These are phyloP conservation scores for Varecia variegata DNA, from an alignment of 2,797 vertebrate species.

Conservation along the genomic window DNA sequence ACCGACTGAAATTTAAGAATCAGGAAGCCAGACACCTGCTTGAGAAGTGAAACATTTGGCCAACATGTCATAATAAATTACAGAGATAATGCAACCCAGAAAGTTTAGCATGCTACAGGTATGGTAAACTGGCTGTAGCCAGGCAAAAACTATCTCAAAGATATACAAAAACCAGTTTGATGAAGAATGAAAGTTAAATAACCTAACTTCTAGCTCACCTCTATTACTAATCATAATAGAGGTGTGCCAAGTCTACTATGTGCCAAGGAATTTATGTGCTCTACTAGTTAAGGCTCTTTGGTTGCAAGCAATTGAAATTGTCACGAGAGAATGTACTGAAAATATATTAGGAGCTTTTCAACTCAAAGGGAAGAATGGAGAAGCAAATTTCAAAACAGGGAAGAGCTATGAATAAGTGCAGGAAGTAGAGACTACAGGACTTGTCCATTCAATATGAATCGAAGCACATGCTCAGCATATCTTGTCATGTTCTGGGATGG, in stretches of 20 bases:
- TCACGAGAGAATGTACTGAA: background rate
- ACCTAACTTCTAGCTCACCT: background rate
- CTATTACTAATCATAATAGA: background rate
- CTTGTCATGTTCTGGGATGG: background rate
- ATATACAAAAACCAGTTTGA: background rate
- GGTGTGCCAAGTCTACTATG: fast-evolving
- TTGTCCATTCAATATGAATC: background rate
- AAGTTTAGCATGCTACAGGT: background rate
- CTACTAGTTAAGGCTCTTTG: background rate
- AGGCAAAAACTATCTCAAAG: background rate
- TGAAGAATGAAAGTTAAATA: background rate
- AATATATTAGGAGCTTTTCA: background rate
- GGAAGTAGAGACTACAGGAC: background rate
- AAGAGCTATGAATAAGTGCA: background rate
- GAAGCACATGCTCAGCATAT: background rate
- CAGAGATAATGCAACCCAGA: background rate
- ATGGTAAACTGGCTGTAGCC: background rate
- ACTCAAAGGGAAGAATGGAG: background rate
- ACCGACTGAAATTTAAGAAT: constrained; percentile 30
- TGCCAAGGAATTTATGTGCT: background rate
- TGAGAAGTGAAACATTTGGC: background rate
- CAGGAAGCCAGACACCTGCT: background rate
- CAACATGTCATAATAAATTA: background rate
- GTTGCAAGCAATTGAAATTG: background rate
- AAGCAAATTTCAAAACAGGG: background rate